phyloP scores from a whole-genome alignment of 2,888 invertebrate species.

The Hirudinaria manillensis region DNA sequence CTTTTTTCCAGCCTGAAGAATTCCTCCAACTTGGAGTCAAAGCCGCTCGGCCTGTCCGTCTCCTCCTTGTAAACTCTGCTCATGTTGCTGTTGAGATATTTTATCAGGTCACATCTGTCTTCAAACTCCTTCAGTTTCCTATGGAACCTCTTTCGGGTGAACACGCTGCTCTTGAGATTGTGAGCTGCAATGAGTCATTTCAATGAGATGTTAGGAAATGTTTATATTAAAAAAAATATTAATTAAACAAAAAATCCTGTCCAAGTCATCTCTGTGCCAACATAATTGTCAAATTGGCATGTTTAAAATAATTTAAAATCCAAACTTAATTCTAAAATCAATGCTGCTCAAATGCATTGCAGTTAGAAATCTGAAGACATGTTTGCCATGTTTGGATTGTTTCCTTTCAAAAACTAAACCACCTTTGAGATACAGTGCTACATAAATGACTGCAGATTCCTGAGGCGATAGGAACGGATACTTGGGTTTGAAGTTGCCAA shows the following conservation, averaged over 20 bases:
- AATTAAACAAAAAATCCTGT: background rate
- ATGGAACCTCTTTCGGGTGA: conserved; percentile 52
- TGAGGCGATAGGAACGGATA: conserved; percentile 53
- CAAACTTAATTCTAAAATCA: too few relatives aligned
- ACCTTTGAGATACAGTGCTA: conserved; percentile 55
- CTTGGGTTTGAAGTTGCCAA: conserved; percentile 54
- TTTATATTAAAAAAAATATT: too few relatives aligned
- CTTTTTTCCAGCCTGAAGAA: conserved; percentile 41
- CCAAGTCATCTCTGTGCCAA: background rate
- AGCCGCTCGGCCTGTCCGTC: conserved; percentile 49
- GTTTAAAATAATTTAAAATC: too few relatives aligned
- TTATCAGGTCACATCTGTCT: conserved; percentile 52
- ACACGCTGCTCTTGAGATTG: conserved; percentile 54
- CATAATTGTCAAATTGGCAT: too few relatives aligned
- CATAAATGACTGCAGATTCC: conserved; percentile 51
- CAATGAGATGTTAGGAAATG: too few relatives aligned
- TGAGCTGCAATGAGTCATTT: conserved; percentile 45
- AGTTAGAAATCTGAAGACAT: too few relatives aligned
- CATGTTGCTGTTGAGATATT: conserved; percentile 53
- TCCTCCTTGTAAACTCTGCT: conserved; percentile 51
- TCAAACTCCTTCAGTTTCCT: conserved; percentile 52
- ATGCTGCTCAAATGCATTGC: too few relatives aligned
- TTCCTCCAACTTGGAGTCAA: conserved; percentile 51
- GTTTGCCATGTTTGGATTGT: too few relatives aligned
- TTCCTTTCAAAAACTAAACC: background rate